Conservation (phyloP, 2,113 vertebrate genomes). For the Alectura lathami region DNA sequence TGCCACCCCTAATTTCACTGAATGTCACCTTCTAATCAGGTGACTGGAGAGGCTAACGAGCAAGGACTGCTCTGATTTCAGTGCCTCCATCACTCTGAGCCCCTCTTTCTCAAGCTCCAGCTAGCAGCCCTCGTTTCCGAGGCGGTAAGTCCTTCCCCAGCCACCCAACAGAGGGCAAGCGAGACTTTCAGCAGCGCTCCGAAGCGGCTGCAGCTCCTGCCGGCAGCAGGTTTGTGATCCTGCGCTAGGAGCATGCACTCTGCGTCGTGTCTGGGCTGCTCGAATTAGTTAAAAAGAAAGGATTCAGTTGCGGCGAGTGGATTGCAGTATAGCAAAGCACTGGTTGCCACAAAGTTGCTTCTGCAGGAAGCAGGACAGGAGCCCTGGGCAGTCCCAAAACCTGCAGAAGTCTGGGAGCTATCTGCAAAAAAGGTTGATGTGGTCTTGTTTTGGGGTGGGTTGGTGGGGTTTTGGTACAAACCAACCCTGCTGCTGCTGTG, state of each 20-base stretch:
- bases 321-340: background rate
- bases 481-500: background rate
- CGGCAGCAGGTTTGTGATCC: background rate
- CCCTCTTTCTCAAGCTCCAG: background rate
- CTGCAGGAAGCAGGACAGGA: too few relatives aligned
- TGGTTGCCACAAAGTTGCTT: background rate
- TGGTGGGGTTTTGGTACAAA: background rate
- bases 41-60: slow-evolving; percentile 10
- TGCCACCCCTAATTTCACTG: slow-evolving; percentile 19
- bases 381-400: background rate
- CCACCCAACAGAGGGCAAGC: slow-evolving; percentile 69
- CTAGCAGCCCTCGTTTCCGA: fast-evolving
- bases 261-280: background rate
- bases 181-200: background rate
- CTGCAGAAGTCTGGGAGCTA: background rate
- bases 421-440: background rate
- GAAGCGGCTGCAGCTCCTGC: background rate
- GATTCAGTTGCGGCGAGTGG: fast-evolving
- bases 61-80: background rate
- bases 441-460: background rate
- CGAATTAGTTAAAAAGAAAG: background rate
- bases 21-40: slow-evolving; percentile 56
- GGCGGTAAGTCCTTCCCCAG: background rate
- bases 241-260: fast-evolving
- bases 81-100: background rate